These are phyloP conservation scores for Pararge aegeria DNA, from an alignment of 1,140 invertebrate species.

Conservation along the genomic window DNA sequence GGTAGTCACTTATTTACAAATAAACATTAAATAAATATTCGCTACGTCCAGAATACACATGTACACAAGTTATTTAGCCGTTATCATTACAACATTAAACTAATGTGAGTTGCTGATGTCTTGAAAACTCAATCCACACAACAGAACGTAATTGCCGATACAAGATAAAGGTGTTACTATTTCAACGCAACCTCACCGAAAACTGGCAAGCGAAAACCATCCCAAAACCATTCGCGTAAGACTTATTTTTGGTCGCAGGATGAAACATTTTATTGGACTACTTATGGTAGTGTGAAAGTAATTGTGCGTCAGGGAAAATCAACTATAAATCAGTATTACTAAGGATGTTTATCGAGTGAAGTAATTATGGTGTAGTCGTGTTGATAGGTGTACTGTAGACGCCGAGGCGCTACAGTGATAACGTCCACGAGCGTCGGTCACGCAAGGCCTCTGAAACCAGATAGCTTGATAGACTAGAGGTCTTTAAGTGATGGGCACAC, in stretches of 20 bases:
- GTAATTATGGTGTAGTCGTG: slow-evolving; percentile 23
- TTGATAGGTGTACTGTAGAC: slow-evolving; percentile 36
- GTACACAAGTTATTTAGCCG: neutral
- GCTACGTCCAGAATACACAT: too few relatives aligned
- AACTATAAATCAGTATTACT: slow-evolving; percentile 21
- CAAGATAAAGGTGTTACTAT: slow-evolving; percentile 45
- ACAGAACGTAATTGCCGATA: slow-evolving; percentile 45
- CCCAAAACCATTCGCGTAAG: slow-evolving; percentile 8
- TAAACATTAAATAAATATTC: too few relatives aligned
- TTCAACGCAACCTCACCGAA: slow-evolving; percentile 24
- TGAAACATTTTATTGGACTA: slow-evolving; percentile 10
- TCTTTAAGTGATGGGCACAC: slow-evolving; percentile 17
- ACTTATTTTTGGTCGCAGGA: slow-evolving; percentile 7
- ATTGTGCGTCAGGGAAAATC: slow-evolving; percentile 27
- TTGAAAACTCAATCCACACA: slow-evolving; percentile 45
- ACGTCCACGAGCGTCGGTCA: slow-evolving; percentile 43
- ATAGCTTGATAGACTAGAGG: slow-evolving; percentile 33
- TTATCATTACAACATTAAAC: slow-evolving; percentile 1
- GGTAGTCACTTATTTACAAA: too few relatives aligned
- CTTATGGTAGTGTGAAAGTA: neutral
- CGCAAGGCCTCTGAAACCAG: slow-evolving; percentile 36
- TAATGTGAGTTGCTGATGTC: slow-evolving; percentile 10
- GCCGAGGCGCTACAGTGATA: slow-evolving; percentile 45
- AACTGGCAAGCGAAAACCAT: slow-evolving; percentile 2
- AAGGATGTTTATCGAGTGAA: slow-evolving; percentile 23